A percentile compares a stretch with the other conserved stretches of the same genome.
Conservation (phyloP, 1,140 invertebrate genomes). For the Hylaeus anthracinus region DNA sequence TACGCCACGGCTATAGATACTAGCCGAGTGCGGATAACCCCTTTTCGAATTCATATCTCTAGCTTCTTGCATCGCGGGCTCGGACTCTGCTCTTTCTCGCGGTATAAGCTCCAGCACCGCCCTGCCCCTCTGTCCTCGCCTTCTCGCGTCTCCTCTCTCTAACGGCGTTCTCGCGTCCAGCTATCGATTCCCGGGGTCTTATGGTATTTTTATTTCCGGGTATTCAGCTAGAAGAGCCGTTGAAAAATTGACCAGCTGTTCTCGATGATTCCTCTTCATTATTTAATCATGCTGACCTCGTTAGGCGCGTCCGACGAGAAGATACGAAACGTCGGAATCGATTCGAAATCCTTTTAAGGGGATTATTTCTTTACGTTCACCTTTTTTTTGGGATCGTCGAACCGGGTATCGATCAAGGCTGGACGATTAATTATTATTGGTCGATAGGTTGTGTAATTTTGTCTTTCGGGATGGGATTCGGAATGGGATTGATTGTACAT, state of each 20-base stretch:
- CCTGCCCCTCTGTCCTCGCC: too few species aligned
- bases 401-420: too few species aligned
- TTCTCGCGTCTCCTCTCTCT: not conserved
- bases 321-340: not conserved
- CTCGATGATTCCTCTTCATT: slow-evolving; percentile 25
- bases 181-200: slow-evolving; percentile 62
- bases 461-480: too few species aligned
- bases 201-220: slow-evolving; percentile 60
- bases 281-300: slow-evolving; percentile 23
- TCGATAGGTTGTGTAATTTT: too few species aligned
- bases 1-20: slow-evolving; percentile 62
- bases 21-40: slow-evolving; percentile 52
- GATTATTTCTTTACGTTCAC: not conserved
- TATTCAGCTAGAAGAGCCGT: slow-evolving; percentile 6
- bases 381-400: not conserved
- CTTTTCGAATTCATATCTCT: slow-evolving; percentile 66
- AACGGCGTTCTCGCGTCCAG: slow-evolving; percentile 50
- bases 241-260: slow-evolving; percentile 35
- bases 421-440: too few species aligned
- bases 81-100: not conserved
- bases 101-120: not conserved
- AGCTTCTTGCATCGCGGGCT: slow-evolving; percentile 13
- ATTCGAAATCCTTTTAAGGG: not conserved
- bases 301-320: not conserved
- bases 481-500: too few species aligned